Evolutionary conservation across 2,797 vertebrate genomes (phyloP), one percentile per base, ranked within the genome.

Genomic region (Periparus ater): DNA sequence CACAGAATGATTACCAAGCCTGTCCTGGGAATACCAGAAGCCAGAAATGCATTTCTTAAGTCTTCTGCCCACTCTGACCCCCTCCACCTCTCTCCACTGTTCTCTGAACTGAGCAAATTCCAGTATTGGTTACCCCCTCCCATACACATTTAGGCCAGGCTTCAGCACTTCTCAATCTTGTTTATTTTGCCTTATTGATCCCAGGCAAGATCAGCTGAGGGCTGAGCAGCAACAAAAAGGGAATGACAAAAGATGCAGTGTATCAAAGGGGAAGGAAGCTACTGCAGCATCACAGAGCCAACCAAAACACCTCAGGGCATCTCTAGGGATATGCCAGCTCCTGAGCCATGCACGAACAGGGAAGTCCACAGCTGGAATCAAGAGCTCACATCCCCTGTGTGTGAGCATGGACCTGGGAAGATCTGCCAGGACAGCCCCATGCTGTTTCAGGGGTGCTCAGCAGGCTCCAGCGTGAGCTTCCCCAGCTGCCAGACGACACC

Each of bases 171-270:
- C 90, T 92, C 77, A 40, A 0, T 82, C 84, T 86, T 8, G 0
- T 93, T 91, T 91, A 67, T 86, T 93, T 86, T 85, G 71, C 66
- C 85, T 80, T 93, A 79, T 82, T 87, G 93, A 97, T 95, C 83
- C 67, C 81, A 88, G 48, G 38, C n/a, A 61, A 93, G 84, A 93
- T 67, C 6, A 11, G 83, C 79, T 55, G 66, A 93, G 81, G 58
- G 71, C 81, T 88, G 77, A 2, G 1, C 67, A 77, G 68, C 58
- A 78, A 34, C 50, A 57, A 68, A 81, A 88, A 84, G 29, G 45
- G 34, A 95, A 88, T 0, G 0, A 50, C 50, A 76, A 82, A 17
- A 66, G 44, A 80, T 48, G 54, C 45, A 76, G 51, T 25, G 29
- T 22, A 76, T 40, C 26, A 40, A 26, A 30, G 50, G 58, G 29